These are phyloP conservation scores for Minunthozetes semirufus DNA, from an alignment of 2,888 invertebrate species.

Conservation along the genomic window DNA sequence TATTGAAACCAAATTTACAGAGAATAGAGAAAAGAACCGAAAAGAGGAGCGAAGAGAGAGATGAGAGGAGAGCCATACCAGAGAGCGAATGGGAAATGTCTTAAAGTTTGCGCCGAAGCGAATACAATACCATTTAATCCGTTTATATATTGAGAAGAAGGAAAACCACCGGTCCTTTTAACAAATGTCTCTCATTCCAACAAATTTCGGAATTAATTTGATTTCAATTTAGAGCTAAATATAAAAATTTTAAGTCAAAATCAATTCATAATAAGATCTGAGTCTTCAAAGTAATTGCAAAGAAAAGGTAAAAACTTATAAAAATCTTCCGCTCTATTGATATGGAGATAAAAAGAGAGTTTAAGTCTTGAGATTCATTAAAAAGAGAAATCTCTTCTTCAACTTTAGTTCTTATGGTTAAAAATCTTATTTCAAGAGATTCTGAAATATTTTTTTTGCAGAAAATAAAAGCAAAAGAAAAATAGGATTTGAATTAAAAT, in stretches of 20 bases:
- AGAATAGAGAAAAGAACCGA: background rate
- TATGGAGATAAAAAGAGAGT: background rate
- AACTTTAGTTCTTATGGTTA: background rate
- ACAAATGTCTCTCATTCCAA: background rate
- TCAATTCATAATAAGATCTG: background rate
- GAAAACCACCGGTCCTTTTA: background rate
- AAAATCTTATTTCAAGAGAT: slow-evolving; percentile 4
- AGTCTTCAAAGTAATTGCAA: background rate
- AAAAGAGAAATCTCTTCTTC: background rate
- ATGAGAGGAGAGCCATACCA: background rate
- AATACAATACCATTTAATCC: slow-evolving; percentile 5
- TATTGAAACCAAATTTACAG: slow-evolving; percentile 27
- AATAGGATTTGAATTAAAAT: background rate
- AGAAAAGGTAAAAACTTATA: background rate
- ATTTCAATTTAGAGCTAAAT: background rate
- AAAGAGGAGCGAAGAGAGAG: background rate
- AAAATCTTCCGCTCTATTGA: background rate
- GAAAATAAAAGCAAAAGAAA: background rate
- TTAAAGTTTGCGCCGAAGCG: slow-evolving; percentile 29
- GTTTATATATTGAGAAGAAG: slow-evolving; percentile 1
- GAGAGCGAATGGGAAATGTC: slow-evolving; percentile 22
- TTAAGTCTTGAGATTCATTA: background rate
- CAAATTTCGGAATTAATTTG: background rate
- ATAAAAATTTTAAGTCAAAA: background rate
- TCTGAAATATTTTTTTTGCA: background rate